These are phyloP conservation scores for Rhopalosiphum nymphaeae DNA, from an alignment of 2,888 invertebrate species.

Conservation along the genomic window DNA sequence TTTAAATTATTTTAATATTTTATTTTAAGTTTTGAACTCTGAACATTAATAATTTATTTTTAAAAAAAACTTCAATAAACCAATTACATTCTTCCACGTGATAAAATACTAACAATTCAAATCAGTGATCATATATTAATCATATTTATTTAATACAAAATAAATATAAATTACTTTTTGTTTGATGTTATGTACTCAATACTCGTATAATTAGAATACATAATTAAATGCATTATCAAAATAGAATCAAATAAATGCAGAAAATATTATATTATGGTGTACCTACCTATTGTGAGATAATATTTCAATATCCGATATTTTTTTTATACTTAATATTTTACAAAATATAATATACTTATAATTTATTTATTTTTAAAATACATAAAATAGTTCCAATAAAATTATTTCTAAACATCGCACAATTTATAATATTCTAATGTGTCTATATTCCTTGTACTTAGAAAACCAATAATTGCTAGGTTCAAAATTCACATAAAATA, in stretches of 20 bases:
- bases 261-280: not conserved
- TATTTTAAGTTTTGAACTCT: not conserved
- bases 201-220: too few species aligned
- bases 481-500: not conserved
- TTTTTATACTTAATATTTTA: not conserved
- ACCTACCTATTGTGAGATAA: not conserved
- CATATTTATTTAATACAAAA: not conserved
- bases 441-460: not conserved
- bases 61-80: not conserved
- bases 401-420: not conserved
- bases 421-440: not conserved
- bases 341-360: not conserved
- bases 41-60: not conserved
- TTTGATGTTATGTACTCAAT: too few species aligned
- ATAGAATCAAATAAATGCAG: not conserved
- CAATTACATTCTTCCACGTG: too few species aligned
- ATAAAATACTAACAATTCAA: not conserved
- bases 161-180: too few species aligned
- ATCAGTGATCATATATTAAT: not conserved
- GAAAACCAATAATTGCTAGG: not conserved
- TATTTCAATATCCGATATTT: not conserved
- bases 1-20: not conserved
- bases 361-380: not conserved
- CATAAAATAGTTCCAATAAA: not conserved
- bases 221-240: not conserved